These are phyloP conservation scores for Gobius niger DNA, from an alignment of 2,113 vertebrate genomes.

Conservation along the genomic window DNA sequence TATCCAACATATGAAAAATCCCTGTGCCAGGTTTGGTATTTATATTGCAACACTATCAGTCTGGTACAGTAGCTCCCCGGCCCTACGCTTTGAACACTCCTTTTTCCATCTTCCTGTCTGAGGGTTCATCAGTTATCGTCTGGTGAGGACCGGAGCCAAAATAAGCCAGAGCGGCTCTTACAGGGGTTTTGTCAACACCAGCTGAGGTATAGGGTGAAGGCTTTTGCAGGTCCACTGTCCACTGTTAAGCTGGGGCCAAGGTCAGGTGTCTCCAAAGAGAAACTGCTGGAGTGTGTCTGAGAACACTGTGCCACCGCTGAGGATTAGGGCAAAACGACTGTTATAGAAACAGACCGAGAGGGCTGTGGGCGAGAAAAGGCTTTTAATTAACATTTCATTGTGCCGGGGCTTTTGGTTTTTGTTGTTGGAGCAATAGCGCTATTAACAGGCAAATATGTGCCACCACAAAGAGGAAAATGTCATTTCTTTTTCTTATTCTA, in stretches of 20 bases:
- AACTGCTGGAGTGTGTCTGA: not conserved
- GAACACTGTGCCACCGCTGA: not conserved
- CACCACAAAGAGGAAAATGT: no score
- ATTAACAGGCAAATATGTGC: no score
- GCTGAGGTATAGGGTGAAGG: not conserved
- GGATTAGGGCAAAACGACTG: slow-evolving; percentile 1
- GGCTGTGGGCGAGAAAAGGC: not conserved
- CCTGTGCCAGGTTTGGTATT: not conserved
- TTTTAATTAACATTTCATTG: not conserved
- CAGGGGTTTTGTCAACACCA: slow-evolving; percentile 24
- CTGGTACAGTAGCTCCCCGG: slow-evolving; percentile 4
- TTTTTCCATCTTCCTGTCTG: slow-evolving; percentile 1
- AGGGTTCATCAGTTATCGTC: slow-evolving; percentile 5
- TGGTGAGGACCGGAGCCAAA: slow-evolving; percentile 9
- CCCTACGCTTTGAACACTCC: slow-evolving; percentile 5
- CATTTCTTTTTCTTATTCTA: no score
- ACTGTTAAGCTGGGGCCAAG: not conserved
- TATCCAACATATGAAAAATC: slow-evolving; percentile 1
- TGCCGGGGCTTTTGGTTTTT: not conserved
- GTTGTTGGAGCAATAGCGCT: not conserved
- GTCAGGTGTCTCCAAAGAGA: not conserved
- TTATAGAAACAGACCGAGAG: slow-evolving; percentile 2
- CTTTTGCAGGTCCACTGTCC: not conserved
- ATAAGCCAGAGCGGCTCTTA: slow-evolving; percentile 10
- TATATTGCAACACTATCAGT: slow-evolving; percentile 12